Base-by-base conservation (phyloP, 2,888 invertebrate genomes). In the Rhorus exstirpatorius region DNA sequence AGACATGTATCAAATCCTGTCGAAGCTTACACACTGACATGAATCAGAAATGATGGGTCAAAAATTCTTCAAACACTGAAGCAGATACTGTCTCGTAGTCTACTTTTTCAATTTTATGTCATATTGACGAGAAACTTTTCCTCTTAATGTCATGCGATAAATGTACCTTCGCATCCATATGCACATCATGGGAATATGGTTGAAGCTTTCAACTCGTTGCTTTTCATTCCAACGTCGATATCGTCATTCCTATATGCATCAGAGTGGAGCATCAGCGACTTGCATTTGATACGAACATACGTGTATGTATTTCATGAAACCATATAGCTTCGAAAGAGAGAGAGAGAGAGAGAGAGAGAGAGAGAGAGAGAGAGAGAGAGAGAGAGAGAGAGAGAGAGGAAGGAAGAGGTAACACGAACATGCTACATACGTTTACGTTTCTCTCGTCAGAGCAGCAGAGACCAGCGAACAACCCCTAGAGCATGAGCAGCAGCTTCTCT, bases 351-450 rank as follows among this genome's bases (percentile, higher is more conserved):
- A 38, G 35, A 61, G 17, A 41, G 63, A 44, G 21, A 31, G 7
- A 58, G 24, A 12, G 14, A 44, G 24, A 63, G 41, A 14, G 24
- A 61, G 21, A 24, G 41, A 41, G 44, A 63, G 24, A 3, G 8
- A 44, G 63, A 24, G 17, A 21, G 10, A 8, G 38, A 26, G 14
- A 53, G 14, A 21, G 14, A 17, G 26, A 31, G 38, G 24, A 24
- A 46, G 26, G 31, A 35, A 10, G 49, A 35, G 49, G 31, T 21
- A 67, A 31, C 35, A 44, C 44, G 51, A 67, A 31, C n/a, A 51
- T 65, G 44, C 35, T 44, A 21, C 75, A 55, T 75, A 68, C 41
- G 63, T 74, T 35, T 21, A 14, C 53, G 19, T 58, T 58, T 41
- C 51, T 44, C 44, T 77, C 55, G 76, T 61, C 14, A 38, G 44